These are phyloP conservation scores for Julus scanicus DNA, from an alignment of 2,888 invertebrate genomes.

Conservation along the genomic window DNA sequence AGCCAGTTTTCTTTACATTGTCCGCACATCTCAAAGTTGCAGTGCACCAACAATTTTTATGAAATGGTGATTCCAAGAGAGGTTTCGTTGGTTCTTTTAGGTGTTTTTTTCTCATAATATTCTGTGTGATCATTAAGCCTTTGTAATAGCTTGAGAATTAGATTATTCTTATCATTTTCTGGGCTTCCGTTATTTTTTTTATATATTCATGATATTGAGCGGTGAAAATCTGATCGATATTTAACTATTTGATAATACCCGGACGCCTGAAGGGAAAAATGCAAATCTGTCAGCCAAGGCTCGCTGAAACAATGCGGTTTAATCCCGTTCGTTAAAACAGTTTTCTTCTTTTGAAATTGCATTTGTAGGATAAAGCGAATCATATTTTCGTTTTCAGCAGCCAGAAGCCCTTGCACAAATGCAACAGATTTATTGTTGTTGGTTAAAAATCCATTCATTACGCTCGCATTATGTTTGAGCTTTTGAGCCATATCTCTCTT, in stretches of 20 bases:
- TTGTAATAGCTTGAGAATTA: not conserved
- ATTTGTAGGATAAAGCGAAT: not conserved
- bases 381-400: not conserved
- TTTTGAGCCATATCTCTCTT: not conserved
- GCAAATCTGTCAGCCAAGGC: not conserved
- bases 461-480: not conserved
- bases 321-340: not conserved
- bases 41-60: no score
- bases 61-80: no score
- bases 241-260: not conserved
- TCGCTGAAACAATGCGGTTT: not conserved
- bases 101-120: not conserved
- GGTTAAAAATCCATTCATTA: conserved; percentile 19
- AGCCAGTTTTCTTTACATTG: no score
- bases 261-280: not conserved
- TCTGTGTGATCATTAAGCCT: not conserved
- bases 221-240: not conserved
- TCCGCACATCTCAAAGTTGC: no score
- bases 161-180: not conserved
- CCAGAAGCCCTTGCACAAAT: not conserved
- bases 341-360: not conserved
- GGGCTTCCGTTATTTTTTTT: not conserved
- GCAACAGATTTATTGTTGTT: conserved; percentile 11
- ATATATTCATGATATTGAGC: not conserved
- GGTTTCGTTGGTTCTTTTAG: no score